Base-by-base conservation (phyloP, 1,140 invertebrate genomes). In the Zaprionus tsacasi region DNA sequence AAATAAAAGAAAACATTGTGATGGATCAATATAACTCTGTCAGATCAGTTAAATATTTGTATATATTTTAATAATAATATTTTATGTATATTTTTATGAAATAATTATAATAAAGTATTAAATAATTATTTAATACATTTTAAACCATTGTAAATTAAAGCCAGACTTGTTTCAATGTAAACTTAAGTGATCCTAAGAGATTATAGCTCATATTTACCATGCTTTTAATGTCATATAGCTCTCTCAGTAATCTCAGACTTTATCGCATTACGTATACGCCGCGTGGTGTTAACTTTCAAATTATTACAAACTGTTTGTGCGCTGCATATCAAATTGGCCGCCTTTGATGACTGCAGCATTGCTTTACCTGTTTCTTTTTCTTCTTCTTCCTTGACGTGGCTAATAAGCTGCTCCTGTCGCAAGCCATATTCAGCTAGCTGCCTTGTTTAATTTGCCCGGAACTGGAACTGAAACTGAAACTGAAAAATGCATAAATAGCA, bases 401-500 rank as follows among this genome's bases (percentile, higher is more conserved):
- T 50, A 50, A 50, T 50, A 17, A 50, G 45, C 45, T 50, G 45
- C 12, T n/a, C 45, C 17, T 66, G 64, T 35, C 40, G 40, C 27
- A 33, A 55, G n/a, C 38, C 17, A 36, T 52, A 48, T 67, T 55
- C 58, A 33, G 43, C 13, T 35, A 33, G 43, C 13, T 35, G 40
- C 40, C 38, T 33, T 40, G 64, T 90, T 90, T 90, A 82, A 90
- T 87, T 64, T 66, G 55, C 57, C 57, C 33, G 27, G 27, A 30
- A 30, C 50, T 30, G 33, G n/a, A 15, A 45, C n/a, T 45, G 40
- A 45, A 21, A 21, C 21, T 21, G 21, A 21, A 76, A 76, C 88
- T 91, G 79, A 79, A 91, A 88, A 91, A 91, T 91, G 87, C 87
- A 91, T 89, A 91, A 91, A 91, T 91, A 90, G 72, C 77, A 70